These are phyloP conservation scores for Dendrocopos noguchii DNA, from an alignment of 2,113 vertebrate species.

Conservation along the genomic window DNA sequence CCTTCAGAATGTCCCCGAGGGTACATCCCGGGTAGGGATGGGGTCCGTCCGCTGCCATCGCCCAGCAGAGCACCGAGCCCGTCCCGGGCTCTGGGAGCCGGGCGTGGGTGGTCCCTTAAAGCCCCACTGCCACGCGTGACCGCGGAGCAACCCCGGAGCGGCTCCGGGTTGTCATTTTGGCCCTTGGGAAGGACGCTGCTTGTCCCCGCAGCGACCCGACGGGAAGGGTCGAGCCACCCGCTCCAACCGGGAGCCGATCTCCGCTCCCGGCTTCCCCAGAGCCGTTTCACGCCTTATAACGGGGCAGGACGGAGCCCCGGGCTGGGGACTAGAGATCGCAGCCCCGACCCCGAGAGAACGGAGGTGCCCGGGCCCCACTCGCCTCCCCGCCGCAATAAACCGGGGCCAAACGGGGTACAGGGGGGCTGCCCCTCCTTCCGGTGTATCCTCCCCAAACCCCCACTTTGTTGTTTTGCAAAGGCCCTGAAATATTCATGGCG, in stretches of 20 bases:
- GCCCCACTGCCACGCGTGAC: neutral
- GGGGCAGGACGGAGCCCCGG: neutral
- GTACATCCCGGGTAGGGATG: neutral
- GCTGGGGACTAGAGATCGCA: no score
- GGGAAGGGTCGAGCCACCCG: neutral
- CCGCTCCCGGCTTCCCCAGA: accelerated
- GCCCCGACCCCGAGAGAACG: neutral
- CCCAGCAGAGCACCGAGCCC: neutral
- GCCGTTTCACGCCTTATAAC: neutral
- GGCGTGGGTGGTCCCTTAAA: neutral
- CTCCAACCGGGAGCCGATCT: accelerated
- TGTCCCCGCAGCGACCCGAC: neutral
- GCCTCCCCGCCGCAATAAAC: neutral
- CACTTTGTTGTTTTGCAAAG: constrained; percentile 37
- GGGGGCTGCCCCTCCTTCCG: neutral
- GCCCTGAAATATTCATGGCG: constrained; percentile 47
- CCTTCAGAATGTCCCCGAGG: neutral
- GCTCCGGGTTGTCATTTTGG: neutral
- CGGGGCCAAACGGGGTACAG: neutral
- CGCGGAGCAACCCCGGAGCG: neutral
- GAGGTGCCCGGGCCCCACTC: neutral
- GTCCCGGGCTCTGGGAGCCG: neutral
- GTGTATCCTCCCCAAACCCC: neutral
- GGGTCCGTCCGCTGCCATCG: neutral
- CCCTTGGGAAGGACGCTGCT: neutral